Evolutionary conservation across 2,797 vertebrate species (phyloP).

Genomic region (Enteromius mattozi): DNA sequence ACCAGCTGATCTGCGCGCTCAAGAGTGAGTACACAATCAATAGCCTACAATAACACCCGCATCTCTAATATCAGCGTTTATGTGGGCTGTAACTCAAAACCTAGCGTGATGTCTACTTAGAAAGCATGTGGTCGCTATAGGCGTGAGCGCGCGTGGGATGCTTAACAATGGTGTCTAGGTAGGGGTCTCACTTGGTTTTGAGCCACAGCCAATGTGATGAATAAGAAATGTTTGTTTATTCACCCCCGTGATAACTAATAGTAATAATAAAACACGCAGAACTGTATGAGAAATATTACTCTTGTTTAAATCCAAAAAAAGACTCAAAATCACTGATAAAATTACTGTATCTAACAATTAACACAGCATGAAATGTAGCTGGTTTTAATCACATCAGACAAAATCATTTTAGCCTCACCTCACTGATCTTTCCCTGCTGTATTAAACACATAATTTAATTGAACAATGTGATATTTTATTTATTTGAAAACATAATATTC

Average conservation of each 20-base stretch:
- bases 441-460: background rate
- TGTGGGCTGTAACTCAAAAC: constrained; percentile 1
- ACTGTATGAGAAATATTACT: background rate
- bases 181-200: background rate
- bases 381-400: constrained; percentile 17
- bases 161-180: background rate
- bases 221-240: background rate
- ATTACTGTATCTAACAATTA: background rate
- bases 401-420: background rate
- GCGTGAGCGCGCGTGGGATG: background rate
- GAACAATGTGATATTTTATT: background rate
- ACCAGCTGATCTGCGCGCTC: constrained; percentile 89
- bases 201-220: background rate
- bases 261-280: background rate
- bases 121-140: background rate
- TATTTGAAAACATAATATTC: background rate
- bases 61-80: background rate
- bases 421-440: background rate
- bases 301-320: background rate
- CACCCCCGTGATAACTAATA: background rate
- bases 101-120: background rate
- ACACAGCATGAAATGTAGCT: background rate
- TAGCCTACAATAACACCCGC: background rate
- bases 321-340: background rate
- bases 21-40: constrained; percentile 81